Evolutionary conservation across 2,113 vertebrate genomes (phyloP), one percentile per base, ranked within the genome.

Genomic region (Pachypanchax playfairii): DNA sequence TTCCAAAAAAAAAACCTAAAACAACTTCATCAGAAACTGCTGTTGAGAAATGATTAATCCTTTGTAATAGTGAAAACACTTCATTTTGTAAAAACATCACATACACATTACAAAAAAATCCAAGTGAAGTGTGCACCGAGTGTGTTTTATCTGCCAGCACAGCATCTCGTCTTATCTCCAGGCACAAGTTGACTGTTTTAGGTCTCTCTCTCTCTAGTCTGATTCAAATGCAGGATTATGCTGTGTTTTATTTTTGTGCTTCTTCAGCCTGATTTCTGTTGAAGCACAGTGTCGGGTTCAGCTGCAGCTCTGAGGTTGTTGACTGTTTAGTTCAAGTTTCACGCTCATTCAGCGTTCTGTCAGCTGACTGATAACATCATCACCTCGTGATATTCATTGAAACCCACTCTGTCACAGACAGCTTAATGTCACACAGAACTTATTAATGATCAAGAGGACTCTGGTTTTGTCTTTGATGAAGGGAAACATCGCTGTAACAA

Each of bases 391-490:
- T 6, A 12, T 29, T 15, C 9, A 24, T 22, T 46, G 42, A 5
- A 58, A 21, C 4, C 13, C 25, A 14, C 3, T 29, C 39, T 8
- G 26, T 43, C 39, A 43, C 39, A 21, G 41, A 33, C 13, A n/a
- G 4, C 14, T 22, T 17, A 22, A 20, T 17, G 24, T 29, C 39
- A 47, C 0, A 46, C 42, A 31, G 38, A 17, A 2, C n/a, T 26
- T 24, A 21, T 44, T 38, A 17, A 13, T 52, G 39, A 9, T 36
- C 44, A 52, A 51, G 38, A 64, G 35, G 14, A 13, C 35, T n/a
- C 3, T 41, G 33, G 25, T 15, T 38, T 35, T 29, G 26, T 17
- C 18, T 0, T 52, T 52, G 28, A 15, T 44, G 42, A 2, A 20
- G 41, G 26, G 8, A 68, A 65, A 51, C 5, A 33, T 13, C 4